phyloP scores from a whole-genome alignment of 2,113 vertebrate genomes.

The Percina caprodes region DNA sequence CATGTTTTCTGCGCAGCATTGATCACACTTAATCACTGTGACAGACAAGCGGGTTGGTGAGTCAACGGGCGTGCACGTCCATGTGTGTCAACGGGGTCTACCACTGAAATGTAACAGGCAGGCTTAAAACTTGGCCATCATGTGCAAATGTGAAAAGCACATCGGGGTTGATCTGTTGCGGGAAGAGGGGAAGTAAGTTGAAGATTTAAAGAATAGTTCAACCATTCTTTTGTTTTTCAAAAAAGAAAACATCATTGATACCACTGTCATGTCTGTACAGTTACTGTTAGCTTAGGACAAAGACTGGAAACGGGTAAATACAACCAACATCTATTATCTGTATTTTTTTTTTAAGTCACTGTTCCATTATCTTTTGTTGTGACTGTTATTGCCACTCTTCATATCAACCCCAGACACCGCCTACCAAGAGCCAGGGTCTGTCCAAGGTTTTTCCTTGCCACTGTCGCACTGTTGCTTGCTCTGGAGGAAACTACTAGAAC shows the following conservation, averaged over 20 bases:
- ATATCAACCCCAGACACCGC: no score
- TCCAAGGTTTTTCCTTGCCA: no score
- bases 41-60: constrained; percentile 64
- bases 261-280: not conserved
- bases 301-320: no score
- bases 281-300: not conserved
- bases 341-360: no score
- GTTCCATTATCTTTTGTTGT: no score
- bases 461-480: no score
- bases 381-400: no score
- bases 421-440: no score
- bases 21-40: constrained; percentile 54
- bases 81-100: constrained; percentile 39
- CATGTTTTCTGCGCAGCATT: constrained; percentile 38
- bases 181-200: not conserved
- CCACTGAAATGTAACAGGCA: constrained; percentile 60
- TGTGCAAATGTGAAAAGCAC: constrained; percentile 54
- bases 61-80: constrained; percentile 49
- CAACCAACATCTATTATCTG: no score
- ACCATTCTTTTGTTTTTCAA: not conserved
- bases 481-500: no score
- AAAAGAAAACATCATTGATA: not conserved
- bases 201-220: constrained; percentile 20
- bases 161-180: constrained; percentile 34
- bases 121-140: constrained; percentile 43